Conservation (phyloP, 1,140 invertebrate genomes). For the Drosophila virilis region DNA sequence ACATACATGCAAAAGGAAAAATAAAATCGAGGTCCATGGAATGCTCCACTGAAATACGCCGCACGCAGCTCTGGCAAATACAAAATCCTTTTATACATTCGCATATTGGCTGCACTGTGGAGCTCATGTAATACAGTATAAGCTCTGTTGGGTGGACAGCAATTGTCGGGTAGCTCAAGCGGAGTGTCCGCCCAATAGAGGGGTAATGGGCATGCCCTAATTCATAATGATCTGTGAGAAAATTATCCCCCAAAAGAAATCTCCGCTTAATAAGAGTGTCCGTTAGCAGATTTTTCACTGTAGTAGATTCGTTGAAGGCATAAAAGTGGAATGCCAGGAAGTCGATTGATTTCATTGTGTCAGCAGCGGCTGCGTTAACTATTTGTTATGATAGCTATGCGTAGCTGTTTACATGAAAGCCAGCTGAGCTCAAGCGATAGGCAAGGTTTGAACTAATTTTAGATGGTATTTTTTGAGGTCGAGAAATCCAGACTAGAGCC, state of each 20-base stretch:
- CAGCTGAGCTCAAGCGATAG: not conserved
- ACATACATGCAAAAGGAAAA: conserved; percentile 1
- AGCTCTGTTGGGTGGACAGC: no score
- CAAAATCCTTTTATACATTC: conserved; percentile 62
- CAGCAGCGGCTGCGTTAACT: not conserved
- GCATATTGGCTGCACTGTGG: conserved; percentile 41
- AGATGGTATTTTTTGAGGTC: no score
- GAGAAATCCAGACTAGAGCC: no score
- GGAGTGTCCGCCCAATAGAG: no score
- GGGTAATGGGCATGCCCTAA: no score
- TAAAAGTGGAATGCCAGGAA: conserved; percentile 1
- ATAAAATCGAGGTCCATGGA: conserved; percentile 25
- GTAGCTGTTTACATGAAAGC: not conserved
- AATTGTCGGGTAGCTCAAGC: no score
- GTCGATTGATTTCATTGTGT: not conserved
- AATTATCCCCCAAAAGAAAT: no score
- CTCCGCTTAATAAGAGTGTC: no score
- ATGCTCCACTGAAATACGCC: conserved; percentile 15
- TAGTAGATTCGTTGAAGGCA: conserved; percentile 44
- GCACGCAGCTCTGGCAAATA: conserved; percentile 50
- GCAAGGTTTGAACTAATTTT: no score
- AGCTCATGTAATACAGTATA: conserved; percentile 3
- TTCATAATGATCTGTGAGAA: no score
- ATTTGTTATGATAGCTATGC: not conserved
- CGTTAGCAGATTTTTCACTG: not conserved